Percentiles rank a stretch among this genome's conserved stretches.
These are phyloP conservation scores for Opisthocomus hoazin DNA, from an alignment of 2,113 vertebrate species.

Conservation along the genomic window DNA sequence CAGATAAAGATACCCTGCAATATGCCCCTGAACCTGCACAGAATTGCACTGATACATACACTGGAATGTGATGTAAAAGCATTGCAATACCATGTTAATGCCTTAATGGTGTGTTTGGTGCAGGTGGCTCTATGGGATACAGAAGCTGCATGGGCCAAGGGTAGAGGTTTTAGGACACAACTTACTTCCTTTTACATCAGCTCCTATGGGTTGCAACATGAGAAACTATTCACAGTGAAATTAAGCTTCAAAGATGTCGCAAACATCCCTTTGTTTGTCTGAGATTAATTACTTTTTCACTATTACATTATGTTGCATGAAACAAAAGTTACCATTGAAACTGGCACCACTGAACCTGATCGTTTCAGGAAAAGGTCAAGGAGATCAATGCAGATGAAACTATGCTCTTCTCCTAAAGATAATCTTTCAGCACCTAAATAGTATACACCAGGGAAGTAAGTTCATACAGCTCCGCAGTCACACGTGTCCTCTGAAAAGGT, in stretches of 20 bases:
- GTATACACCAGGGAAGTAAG: neutral
- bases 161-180: neutral
- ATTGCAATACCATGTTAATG: neutral
- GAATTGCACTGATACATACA: neutral
- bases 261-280: neutral
- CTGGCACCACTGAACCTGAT: neutral
- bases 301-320: neutral
- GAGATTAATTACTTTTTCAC: neutral
- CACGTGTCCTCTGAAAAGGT: neutral
- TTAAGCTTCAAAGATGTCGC: neutral
- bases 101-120: neutral
- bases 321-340: neutral
- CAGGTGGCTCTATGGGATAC: neutral
- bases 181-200: neutral
- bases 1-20: neutral
- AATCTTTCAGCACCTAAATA: neutral
- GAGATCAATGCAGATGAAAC: neutral
- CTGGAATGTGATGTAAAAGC: neutral
- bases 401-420: neutral
- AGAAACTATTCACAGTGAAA: neutral
- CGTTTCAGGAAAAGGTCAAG: neutral
- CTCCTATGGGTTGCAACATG: neutral
- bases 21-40: neutral
- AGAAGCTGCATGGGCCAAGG: neutral
- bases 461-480: neutral